A percentile compares a stretch with the other conserved stretches of the same genome.
Evolutionary conservation across 2,888 invertebrate genomes (phyloP).

Genomic region (Dicycla oo): DNA sequence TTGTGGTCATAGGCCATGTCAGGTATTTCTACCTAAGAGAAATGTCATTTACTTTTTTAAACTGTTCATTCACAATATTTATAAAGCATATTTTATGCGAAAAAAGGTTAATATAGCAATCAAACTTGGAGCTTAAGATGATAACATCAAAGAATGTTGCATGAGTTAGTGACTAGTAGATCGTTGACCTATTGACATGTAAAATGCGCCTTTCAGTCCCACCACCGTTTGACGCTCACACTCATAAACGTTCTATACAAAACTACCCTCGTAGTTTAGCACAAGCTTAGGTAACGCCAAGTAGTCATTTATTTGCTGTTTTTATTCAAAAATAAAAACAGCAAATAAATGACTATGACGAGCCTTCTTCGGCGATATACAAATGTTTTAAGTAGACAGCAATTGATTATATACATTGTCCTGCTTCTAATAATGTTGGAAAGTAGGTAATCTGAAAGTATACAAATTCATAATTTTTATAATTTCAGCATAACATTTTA

Average conservation of each 20-base stretch:
- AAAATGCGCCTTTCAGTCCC: constrained; percentile 19
- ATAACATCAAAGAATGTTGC: constrained; percentile 8
- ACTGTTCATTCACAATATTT: background rate
- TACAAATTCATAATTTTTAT: background rate
- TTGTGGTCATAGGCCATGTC: background rate
- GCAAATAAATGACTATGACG: background rate
- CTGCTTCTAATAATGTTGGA: too few species aligned
- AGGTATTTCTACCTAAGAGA: background rate
- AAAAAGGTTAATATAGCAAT: background rate
- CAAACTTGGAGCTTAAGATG: background rate
- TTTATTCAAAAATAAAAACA: too few species aligned
- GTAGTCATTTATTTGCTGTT: too few species aligned
- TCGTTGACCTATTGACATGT: constrained; percentile 25
- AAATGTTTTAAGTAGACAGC: background rate
- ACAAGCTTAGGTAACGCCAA: background rate
- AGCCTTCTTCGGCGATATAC: background rate
- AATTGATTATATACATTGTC: background rate
- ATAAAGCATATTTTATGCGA: background rate
- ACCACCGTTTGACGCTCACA: background rate
- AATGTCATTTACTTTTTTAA: background rate
- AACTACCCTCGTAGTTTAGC: background rate
- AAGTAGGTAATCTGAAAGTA: background rate
- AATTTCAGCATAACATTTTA: background rate
- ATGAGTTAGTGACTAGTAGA: constrained; percentile 4
- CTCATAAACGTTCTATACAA: constrained; percentile 6